Conservation (phyloP, 2,888 invertebrate genomes). For the Aporophyla nigra region DNA sequence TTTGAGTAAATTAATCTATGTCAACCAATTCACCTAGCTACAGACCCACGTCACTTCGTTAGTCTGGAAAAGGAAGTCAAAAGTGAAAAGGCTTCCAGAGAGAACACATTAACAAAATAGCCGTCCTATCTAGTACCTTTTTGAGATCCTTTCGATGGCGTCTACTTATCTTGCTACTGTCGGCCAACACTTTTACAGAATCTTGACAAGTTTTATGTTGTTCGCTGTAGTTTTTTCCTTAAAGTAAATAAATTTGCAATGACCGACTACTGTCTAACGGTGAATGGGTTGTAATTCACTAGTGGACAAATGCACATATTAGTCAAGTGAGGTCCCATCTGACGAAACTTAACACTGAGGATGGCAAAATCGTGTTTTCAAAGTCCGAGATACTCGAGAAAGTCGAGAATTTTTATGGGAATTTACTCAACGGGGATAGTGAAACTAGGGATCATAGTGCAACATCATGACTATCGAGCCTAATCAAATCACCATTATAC, state of each 20-base stretch:
- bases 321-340: no score
- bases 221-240: slow-evolving; percentile 27
- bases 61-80: no score
- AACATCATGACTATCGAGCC: no score
- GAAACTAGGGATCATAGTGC: no score
- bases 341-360: no score
- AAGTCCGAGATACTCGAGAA: no score
- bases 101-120: background rate
- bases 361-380: no score
- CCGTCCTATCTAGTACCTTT: slow-evolving; percentile 25
- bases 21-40: background rate
- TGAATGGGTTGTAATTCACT: background rate
- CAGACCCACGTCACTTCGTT: background rate
- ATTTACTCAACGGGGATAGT: no score
- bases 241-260: slow-evolving; percentile 17
- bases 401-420: no score
- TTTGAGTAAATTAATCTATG: background rate
- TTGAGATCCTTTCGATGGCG: slow-evolving; percentile 5
- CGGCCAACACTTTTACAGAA: slow-evolving; percentile 54
- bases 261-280: background rate
- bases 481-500: no score
- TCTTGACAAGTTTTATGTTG: slow-evolving; percentile 46
- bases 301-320: background rate
- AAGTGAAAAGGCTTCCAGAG: background rate
- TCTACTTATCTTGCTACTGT: slow-evolving; percentile 55